Percentiles rank a stretch among this genome's conserved stretches.
phyloP scores from a whole-genome alignment of 1,140 invertebrate species.

The Nasonia vitripennis region DNA sequence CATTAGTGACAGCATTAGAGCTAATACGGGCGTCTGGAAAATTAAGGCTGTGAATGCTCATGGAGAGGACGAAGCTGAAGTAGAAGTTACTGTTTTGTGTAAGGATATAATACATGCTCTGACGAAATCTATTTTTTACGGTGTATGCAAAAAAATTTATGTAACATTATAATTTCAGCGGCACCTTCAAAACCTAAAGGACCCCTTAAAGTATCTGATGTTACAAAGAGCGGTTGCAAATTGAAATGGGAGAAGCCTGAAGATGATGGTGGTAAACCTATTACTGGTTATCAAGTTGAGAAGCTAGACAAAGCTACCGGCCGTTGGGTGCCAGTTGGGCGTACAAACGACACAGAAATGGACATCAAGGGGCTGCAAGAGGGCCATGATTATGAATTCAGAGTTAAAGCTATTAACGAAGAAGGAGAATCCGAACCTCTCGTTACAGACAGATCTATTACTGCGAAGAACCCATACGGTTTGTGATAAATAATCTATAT shows the following conservation, averaged over 20 bases:
- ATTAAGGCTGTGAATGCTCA: conserved; percentile 94
- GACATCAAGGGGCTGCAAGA: conserved; percentile 94
- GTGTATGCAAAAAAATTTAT: conserved; percentile 15
- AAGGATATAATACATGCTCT: conserved; percentile 62
- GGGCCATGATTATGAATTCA: conserved; percentile 96
- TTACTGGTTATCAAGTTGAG: conserved; percentile 97
- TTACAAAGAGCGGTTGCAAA: conserved; percentile 94
- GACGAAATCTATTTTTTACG: neutral
- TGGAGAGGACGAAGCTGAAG: conserved; percentile 94
- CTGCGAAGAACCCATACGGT: conserved; percentile 97
- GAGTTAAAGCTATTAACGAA: conserved; percentile 98
- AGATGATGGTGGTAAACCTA: conserved; percentile 97
- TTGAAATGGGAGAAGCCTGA: conserved; percentile 98
- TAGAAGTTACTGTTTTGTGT: conserved; percentile 94
- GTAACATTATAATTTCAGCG: conserved; percentile 71
- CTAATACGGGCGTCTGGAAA: conserved; percentile 93
- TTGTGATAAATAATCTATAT: conserved; percentile 55
- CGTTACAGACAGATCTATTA: conserved; percentile 87
- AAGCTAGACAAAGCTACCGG: conserved; percentile 96
- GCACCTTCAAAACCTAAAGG: conserved; percentile 90
- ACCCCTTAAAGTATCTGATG: conserved; percentile 93
- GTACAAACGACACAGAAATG: conserved; percentile 90
- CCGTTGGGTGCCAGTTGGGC: conserved; percentile 94
- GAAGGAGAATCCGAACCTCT: conserved; percentile 98
- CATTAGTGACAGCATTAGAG: conserved; percentile 87